Evolutionary conservation across 2,888 invertebrate genomes (phyloP), one percentile per base, ranked within the genome.

Genomic region (Anoplius nigerrimus): DNA sequence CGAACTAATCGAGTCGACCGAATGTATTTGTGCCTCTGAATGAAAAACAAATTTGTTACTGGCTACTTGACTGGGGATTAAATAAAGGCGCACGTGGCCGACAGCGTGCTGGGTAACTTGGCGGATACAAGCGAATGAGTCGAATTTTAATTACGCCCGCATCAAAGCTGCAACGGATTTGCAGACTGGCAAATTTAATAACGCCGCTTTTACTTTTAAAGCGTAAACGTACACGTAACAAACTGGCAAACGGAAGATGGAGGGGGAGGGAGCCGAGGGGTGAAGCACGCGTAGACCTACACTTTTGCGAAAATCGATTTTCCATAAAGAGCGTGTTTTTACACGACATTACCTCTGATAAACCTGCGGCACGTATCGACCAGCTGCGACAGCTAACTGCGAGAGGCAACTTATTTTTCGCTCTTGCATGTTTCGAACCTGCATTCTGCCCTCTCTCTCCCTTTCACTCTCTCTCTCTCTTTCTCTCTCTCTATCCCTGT

Each of bases 291-390:
- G 48, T 48, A 48, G 18, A 77, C 71, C 63, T 61, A 78, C 54
- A 60, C 48, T 75, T 78, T 76, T 75, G 70, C 52, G 60, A 63
- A 69, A 71, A 74, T 71, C 75, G 73, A 78, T 71, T 66, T 75
- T 66, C 66, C 69, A 71, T 75, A 66, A 77, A 79, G 46, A 69
- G 43, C 24, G 27, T 43, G 18, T 52, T 69, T 48, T 69, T 64
- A 21, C 57, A 52, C 42, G 74, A 54, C 74, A 62, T 76, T 71
- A 68, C 58, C 52, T 6, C 24, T 62, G 34, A 63, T 56, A 56
- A 66, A 75, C 65, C 60, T 55, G 55, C 46, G 58, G 48, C 45
- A 42, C 18, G 6, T 54, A 16, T 16, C 24, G 45, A 20, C 8
- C 22, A 15, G 16, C 16, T 34, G 16, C 54, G 54, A 24, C n/a